phyloP scores from a whole-genome alignment of 2,113 vertebrate genomes.

The Calyptomena viridis region DNA sequence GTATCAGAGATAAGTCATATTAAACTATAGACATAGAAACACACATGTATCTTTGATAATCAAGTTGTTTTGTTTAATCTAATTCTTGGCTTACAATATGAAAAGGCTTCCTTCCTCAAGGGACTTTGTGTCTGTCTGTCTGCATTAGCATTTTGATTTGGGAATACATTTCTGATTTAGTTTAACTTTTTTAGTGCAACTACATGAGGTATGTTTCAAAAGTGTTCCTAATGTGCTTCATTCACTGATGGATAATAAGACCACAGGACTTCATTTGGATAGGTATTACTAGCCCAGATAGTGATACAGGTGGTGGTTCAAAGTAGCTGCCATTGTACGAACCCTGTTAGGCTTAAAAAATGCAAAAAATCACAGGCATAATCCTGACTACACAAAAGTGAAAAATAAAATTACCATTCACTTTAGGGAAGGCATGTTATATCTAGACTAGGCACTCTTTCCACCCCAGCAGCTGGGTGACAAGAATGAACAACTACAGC shows the following conservation, averaged over 20 bases:
- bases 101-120: background rate
- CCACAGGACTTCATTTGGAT: background rate
- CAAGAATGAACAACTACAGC: background rate
- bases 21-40: background rate
- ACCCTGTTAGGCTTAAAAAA: background rate
- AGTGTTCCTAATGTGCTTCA: background rate
- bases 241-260: background rate
- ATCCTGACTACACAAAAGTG: background rate
- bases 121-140: background rate
- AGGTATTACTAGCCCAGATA: background rate
- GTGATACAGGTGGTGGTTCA: background rate
- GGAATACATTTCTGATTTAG: background rate
- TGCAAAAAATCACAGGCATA: background rate
- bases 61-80: background rate
- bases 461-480: background rate
- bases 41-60: background rate
- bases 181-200: background rate
- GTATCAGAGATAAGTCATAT: background rate
- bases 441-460: background rate
- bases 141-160: background rate
- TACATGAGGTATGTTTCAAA: background rate
- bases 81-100: background rate
- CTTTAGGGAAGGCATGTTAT: background rate
- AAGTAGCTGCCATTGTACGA: background rate
- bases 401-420: background rate